Evolutionary conservation across 2,797 vertebrate genomes (phyloP), one percentile per base, ranked within the genome.

Genomic region (Telmatherina bonti): DNA sequence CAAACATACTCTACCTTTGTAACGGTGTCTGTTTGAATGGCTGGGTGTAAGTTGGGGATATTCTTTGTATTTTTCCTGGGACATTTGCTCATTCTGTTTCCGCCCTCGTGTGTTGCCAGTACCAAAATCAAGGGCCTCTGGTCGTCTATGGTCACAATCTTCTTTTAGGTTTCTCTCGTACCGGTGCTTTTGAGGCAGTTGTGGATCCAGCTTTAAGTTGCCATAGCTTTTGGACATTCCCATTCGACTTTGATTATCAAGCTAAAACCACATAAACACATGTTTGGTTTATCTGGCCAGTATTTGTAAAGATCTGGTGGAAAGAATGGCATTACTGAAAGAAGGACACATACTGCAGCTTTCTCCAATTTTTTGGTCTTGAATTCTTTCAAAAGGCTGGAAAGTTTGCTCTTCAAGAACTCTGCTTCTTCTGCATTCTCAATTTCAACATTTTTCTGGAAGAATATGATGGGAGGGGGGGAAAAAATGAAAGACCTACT

Each of bases 321-420:
- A 63, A 71, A 71, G 26, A 59, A 5, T 3, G 49, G 36, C 5
- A 1, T 9, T 26, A 7, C 30, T 30, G 24, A 29, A 26, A n/a
- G n/a, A n/a, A n/a, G 22, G 20, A 73, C 24, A 81, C 87, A 61
- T 91, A 95, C 93, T 82, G 3, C 53, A 49, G 35, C 6, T 41
- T 73, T 88, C 66, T 87, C 86, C 0, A 61, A 53, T 86, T 94
- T 95, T 69, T 82, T 92, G 15, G 73, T 78, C 69, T 94, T 93
- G 78, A 95, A 95, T 76, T 95, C 94, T 77, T 91, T 92, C 62
- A 95, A 78, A 75, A 95, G 89, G 15, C 63, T 45, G 55, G 89
- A 93, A 33, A 95, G 90, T 87, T 91, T 94, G 60, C 82, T 88
- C 81, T 95, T 95, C 15, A 95, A 84, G 74, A 93, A 94, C 26